Percentiles rank a stretch among this genome's conserved stretches.
Conservation (phyloP, 2,797 vertebrate genomes). For the Parambassis ranga region DNA sequence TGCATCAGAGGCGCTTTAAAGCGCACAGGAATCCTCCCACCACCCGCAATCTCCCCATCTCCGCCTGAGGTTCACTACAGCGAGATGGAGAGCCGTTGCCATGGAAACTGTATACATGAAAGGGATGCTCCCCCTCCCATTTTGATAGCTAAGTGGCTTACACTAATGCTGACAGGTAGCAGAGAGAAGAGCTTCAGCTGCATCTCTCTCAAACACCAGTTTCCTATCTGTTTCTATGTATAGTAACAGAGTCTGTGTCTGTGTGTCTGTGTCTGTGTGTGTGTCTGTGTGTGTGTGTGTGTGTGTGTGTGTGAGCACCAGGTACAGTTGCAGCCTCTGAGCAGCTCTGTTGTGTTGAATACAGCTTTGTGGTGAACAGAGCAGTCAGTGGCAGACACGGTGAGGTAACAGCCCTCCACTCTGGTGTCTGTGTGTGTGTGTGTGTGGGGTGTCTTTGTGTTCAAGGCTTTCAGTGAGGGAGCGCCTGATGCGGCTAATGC, state of each 20-base stretch:
- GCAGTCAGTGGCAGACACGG: slow-evolving; percentile 60
- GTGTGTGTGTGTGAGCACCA: background rate
- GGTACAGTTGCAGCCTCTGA: slow-evolving; percentile 31
- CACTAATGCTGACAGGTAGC: slow-evolving; percentile 28
- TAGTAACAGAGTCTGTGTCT: slow-evolving; percentile 1
- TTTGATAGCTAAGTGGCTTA: slow-evolving; percentile 28
- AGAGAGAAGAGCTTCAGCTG: slow-evolving; percentile 21
- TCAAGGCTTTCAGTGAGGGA: no score
- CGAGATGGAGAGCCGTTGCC: slow-evolving; percentile 58
- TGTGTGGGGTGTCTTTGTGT: background rate
- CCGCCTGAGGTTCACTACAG: background rate
- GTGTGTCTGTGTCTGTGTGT: background rate
- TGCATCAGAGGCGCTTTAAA: slow-evolving; percentile 39
- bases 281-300: background rate
- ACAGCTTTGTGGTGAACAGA: slow-evolving; percentile 82
- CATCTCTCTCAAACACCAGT: background rate
- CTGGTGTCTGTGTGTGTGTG: background rate
- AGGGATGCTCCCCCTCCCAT: slow-evolving; percentile 8
- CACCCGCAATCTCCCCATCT: slow-evolving; percentile 3
- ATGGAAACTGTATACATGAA: slow-evolving; percentile 72
- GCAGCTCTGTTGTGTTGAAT: slow-evolving; percentile 57
- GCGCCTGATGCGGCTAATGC: no score
- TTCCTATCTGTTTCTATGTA: slow-evolving; percentile 24
- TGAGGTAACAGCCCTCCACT: slow-evolving; percentile 46
- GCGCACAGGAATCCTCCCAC: slow-evolving; percentile 40